Base-by-base conservation (phyloP, 1,140 invertebrate genomes). In the Caenorhabditis remanei region DNA sequence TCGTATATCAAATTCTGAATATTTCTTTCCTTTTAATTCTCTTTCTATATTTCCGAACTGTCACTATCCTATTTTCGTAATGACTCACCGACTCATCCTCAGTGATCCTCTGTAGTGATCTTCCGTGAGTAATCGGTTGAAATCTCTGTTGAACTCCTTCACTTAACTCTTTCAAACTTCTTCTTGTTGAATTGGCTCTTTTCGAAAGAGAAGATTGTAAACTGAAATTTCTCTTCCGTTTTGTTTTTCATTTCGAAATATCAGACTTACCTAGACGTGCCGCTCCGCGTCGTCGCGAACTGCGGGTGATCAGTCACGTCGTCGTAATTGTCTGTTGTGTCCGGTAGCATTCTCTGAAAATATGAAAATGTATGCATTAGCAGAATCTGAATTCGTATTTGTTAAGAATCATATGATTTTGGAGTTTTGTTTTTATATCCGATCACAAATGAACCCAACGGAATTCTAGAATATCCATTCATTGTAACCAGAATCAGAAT, bases 291-390 rank as follows among this genome's bases (percentile, higher is more conserved):
- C 9, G 65, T 7, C 8, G 71, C 71, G 41, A 79, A 79, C 46
- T 79, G 71, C n/a, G 71, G 71, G 46, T 79, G 71, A 79, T 79
- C 71, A 50, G 46, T 43, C 41, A 24, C 71, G 13, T 79, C 46
- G 46, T 71, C 65, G 46, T 71, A 43, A 43, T 24, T 79, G 71
- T 79, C 71, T 79, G 46, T 13, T 50, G 71, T 79, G 21, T 79
- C 46, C 9, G 71, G 46, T 79, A 79, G 21, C 71, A 79, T 79
- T 79, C 71, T 79, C 71, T 79, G 71, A 79, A 79, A 79, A 79
- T 21, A 9, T 32, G 24, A 40, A 43, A n/a, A 13, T 6, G 21
- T 19, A 65, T 9, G 7, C 21, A 14, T 65, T 65, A 19, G 56
- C 24, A 63, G 21, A 63, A 63, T 71, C 41, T 4, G 40, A 43